Base-by-base conservation (phyloP, 2,113 vertebrate species). In the Halcyon senegalensis region DNA sequence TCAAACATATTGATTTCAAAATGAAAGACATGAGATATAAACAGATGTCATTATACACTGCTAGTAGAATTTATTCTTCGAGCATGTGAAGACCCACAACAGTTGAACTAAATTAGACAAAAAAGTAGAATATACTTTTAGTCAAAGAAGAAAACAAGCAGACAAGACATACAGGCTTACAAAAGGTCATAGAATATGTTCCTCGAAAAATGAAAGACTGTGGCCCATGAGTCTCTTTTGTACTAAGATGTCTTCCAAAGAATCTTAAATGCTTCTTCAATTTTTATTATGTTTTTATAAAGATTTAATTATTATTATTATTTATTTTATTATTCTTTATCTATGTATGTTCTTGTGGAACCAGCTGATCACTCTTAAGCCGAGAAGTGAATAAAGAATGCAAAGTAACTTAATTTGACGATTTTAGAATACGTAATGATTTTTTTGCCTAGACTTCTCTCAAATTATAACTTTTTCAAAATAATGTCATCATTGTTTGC, bases 401-500 rank as follows among this genome's bases (percentile, higher is more conserved):
- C 59, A 76, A 80, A 87, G 12, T 41, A 91, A 53, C 43, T 86
- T 72, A 64, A 3, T 96, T 87, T 91, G 43, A 19, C 58, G 69
- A 67, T 95, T 96, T 62, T 84, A 90, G 63, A 55, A 79, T 30
- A 69, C 51, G 93, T 96, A 73, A 93, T 86, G 87, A 86, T 56
- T 46, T 97, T 97, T 97, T 98, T 97, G 59, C 73, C 96, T 97
- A 92, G 50, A 91, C 58, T 87, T 87, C 77, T 95, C 84, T 70
- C 50, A 81, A 80, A 63, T 13, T 87, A 30, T 39, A 91, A 46
- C 8, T 93, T 82, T 79, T 27, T 93, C 43, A 19, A 62, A 94
- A 74, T 73, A 66, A 88, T 50, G 23, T 75, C 94, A n/a, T 35
- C 19, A 90, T 23, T 73, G 16, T 72, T 94, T 77, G 24, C 35